Evolutionary conservation across 1,140 invertebrate genomes (phyloP).

Genomic region (Pseudachorutes palmiensis): DNA sequence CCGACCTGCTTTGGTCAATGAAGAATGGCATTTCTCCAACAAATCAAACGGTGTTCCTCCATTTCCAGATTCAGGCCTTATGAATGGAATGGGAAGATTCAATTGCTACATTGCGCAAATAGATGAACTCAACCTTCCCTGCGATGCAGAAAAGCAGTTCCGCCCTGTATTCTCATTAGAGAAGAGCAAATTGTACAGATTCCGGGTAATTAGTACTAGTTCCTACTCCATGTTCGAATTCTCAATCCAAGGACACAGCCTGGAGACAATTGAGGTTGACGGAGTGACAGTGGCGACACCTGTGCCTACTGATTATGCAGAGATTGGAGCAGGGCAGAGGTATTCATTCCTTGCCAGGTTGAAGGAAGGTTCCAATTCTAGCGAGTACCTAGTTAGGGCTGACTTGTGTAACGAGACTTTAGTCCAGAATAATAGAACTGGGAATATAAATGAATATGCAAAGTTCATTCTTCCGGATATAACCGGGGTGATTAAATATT

Average conservation of each 20-base stretch:
- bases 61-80: neutral
- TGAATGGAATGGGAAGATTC: neutral
- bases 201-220: constrained; percentile 24
- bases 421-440: too few relatives aligned
- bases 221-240: constrained; percentile 16
- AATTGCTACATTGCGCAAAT: neutral
- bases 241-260: constrained; percentile 21
- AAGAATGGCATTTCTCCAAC: neutral
- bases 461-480: too few relatives aligned
- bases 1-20: constrained; percentile 8
- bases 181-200: constrained; percentile 17
- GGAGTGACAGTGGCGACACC: constrained; percentile 1
- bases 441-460: too few relatives aligned
- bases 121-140: neutral
- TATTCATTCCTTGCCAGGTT: constrained; percentile 29
- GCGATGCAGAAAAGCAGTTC: neutral
- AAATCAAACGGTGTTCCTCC: constrained; percentile 11
- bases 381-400: too few relatives aligned
- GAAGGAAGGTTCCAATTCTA: too few relatives aligned
- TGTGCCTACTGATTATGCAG: constrained; percentile 4
- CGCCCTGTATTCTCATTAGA: constrained; percentile 9
- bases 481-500: too few relatives aligned
- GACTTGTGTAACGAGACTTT: too few relatives aligned
- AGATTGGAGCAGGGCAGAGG: constrained; percentile 19
- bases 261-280: constrained; percentile 27